These are phyloP conservation scores for Gallinago nigripennis DNA, from an alignment of 2,797 vertebrate genomes.

Conservation along the genomic window DNA sequence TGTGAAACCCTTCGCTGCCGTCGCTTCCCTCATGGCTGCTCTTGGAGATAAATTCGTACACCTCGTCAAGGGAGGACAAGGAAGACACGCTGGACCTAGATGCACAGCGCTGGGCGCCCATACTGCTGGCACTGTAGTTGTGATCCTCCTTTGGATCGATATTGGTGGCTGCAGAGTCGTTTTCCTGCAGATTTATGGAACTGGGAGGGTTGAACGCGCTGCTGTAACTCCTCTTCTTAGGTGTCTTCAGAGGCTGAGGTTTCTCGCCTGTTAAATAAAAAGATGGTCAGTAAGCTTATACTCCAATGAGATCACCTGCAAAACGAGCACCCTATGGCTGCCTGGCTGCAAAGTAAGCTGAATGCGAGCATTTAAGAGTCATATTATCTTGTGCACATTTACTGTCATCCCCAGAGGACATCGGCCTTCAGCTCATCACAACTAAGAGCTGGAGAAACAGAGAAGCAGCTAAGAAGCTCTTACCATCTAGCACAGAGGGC, in stretches of 20 bases:
- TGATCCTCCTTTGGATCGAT: constrained; percentile 96
- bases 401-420: neutral
- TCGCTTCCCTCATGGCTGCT: constrained; percentile 82
- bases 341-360: neutral
- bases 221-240: constrained; percentile 78
- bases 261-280: constrained; percentile 74
- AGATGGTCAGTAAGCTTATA: neutral
- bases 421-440: neutral
- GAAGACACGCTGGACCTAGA: constrained; percentile 86
- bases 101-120: constrained; percentile 86
- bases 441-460: neutral
- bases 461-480: neutral
- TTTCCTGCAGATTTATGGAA: constrained; percentile 70
- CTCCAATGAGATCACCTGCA: neutral
- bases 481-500: neutral
- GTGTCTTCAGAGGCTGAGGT: constrained; percentile 74
- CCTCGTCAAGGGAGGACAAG: constrained; percentile 91
- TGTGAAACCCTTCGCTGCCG: constrained; percentile 94
- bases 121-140: constrained; percentile 90
- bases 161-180: constrained; percentile 83
- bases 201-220: constrained; percentile 66
- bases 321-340: rapidly evolving
- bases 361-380: neutral
- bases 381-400: neutral
- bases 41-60: constrained; percentile 85